phyloP scores from a whole-genome alignment of 2,113 vertebrate species.

The Heloderma charlesbogerti region DNA sequence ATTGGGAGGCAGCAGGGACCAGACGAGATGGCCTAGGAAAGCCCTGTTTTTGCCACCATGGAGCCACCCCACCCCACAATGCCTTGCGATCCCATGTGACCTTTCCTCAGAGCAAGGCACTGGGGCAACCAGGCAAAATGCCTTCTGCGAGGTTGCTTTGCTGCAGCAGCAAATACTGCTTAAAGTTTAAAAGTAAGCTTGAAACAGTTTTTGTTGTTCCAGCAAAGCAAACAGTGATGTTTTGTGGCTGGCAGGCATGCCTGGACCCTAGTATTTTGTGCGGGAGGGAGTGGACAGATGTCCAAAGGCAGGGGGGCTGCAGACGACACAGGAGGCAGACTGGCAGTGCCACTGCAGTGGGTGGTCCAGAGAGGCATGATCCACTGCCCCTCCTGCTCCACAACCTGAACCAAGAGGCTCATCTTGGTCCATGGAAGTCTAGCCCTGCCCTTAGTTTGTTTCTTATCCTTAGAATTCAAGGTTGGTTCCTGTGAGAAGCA shows the following conservation, averaged over 20 bases:
- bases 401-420: background rate
- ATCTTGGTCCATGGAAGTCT: background rate
- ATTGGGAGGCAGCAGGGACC: no score
- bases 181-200: no score
- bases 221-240: background rate
- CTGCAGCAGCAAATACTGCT: background rate
- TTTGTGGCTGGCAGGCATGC: background rate
- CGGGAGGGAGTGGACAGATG: background rate
- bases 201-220: background rate
- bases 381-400: background rate
- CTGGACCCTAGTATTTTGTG: background rate
- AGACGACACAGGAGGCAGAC: background rate
- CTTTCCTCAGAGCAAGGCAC: background rate
- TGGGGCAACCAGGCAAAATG: background rate
- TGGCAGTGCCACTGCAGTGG: background rate
- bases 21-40: no score
- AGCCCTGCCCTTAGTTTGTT: background rate
- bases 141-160: background rate
- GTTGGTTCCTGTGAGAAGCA: background rate
- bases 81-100: no score
- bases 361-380: no score
- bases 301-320: no score
- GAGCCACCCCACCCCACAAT: no score
- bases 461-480: background rate
- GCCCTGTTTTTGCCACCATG: no score